Conservation (phyloP, 37 sponge, comb jelly and placozoan species). For the Aplysina aerophoba region DNA sequence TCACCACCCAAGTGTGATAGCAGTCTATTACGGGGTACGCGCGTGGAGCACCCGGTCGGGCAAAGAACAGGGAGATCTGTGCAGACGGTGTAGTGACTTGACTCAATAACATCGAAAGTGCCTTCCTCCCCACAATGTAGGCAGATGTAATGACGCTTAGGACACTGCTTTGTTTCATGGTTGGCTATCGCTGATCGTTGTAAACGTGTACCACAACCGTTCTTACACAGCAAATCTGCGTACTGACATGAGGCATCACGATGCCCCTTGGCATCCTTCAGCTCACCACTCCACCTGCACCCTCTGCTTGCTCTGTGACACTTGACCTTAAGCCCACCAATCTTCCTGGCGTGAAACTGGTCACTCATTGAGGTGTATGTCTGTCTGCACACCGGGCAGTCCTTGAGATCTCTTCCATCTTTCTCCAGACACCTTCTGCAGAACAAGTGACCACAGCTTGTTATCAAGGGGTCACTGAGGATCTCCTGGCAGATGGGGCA, state of each 20-base stretch:
- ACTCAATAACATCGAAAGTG: background rate
- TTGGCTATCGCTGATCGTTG: background rate
- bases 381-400: constrained; percentile 29
- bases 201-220: background rate
- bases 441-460: constrained; percentile 31
- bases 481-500: constrained; percentile 27
- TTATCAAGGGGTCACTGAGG: background rate
- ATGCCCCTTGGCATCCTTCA: constrained; percentile 4
- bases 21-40: too few species aligned
- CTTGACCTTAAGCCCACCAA: constrained; percentile 1
- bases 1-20: too few species aligned
- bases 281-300: constrained; percentile 13
- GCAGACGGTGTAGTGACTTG: too few species aligned
- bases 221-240: background rate
- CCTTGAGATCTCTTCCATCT: too few species aligned
- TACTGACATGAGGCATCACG: background rate
- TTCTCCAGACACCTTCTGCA: background rate
- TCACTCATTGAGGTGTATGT: constrained; percentile 17
- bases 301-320: background rate
- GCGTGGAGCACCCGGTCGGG: too few species aligned
- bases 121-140: background rate
- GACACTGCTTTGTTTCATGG: background rate
- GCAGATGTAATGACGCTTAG: background rate
- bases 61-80: too few species aligned
- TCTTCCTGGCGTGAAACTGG: constrained; percentile 20